Base-by-base conservation (phyloP, 2,113 vertebrate species). In the Chamaetylas fuelleborni region DNA sequence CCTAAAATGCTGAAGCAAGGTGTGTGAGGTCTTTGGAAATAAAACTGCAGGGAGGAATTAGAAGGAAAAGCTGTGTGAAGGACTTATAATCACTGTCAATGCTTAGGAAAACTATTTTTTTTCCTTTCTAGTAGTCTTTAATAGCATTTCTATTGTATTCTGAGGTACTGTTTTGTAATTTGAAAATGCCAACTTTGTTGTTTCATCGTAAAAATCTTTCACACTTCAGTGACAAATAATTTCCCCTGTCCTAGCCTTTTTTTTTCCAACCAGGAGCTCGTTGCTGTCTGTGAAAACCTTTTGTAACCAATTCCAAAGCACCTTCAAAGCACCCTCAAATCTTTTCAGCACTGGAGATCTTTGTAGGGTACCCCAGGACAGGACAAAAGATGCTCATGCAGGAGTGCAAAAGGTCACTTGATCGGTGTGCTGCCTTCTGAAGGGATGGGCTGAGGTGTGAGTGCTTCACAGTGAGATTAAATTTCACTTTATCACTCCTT, bases 71-170 rank as follows among this genome's bases (percentile, higher is more conserved):
- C 5, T 33, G 20, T 36, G 16, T 69, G 25, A 76, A 40, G 1
- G 0, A 38, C 23, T 77, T 73, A 2, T 1, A 36, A 29, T 71
- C 25, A 12, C 31, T 69, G 19, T 47, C 2, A 5, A 2, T 19
- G 11, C 50, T 60, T 67, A 40, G 47, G 29, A 19, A 84, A 85
- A 36, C 9, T 2, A 0, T 3, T 19, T 31, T 64, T 45, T 71
- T 64, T 45, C 62, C 4, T 64, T 92, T 67, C 18, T 67, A 25
- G 7, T 53, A 36, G 15, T 26, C 36, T 85, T 79, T 48, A 45
- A 36, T 76, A 48, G 23, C 7, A 33, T 74, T 83, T 61, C 12
- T 56, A 25, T 3, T 60, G 4, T 17, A 31, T 86, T 86, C 66
- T 72, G 45, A 64, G 70, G 26, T 31, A 40, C 5, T 43, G 7